A percentile compares a stretch with the other conserved stretches of the same genome.
Evolutionary conservation across 2,888 invertebrate genomes (phyloP).

Genomic region (Hesperia comma): DNA sequence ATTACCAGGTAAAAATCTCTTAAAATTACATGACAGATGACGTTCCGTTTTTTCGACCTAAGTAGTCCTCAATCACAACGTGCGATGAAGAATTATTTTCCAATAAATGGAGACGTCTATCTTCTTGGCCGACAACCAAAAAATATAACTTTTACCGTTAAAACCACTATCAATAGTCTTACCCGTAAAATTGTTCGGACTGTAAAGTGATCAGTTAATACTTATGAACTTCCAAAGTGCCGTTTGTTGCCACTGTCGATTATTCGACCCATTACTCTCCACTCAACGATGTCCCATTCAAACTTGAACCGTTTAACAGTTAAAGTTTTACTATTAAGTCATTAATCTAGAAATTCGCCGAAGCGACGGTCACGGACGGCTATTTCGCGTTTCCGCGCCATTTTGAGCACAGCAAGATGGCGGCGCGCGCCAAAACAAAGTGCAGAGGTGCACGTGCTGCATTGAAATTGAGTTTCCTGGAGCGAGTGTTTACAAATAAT

Average conservation of each 20-base stretch:
- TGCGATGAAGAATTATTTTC: too few relatives aligned
- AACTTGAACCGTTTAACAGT: conserved; percentile 65
- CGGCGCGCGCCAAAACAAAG: conserved; percentile 52
- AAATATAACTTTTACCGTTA: too few relatives aligned
- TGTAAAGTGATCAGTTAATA: conserved; percentile 13
- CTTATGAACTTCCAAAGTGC: conserved; percentile 10
- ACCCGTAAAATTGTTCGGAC: conserved; percentile 1
- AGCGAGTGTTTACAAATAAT: conserved; percentile 63
- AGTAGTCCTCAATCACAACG: too few relatives aligned
- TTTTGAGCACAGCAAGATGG: conserved; percentile 52
- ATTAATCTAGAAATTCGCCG: conserved; percentile 69
- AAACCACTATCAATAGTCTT: background rate
- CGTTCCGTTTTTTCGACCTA: too few relatives aligned
- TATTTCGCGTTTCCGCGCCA: conserved; percentile 54
- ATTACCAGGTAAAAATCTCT: too few relatives aligned
- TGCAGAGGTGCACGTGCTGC: conserved; percentile 55
- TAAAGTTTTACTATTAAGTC: conserved; percentile 75
- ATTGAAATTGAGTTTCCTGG: conserved; percentile 58
- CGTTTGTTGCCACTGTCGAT: conserved; percentile 46
- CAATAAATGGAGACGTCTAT: too few relatives aligned
- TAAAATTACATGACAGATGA: too few relatives aligned
- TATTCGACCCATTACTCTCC: conserved; percentile 68
- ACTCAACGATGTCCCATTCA: conserved; percentile 54
- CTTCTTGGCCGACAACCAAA: too few relatives aligned
- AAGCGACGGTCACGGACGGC: conserved; percentile 53